Conservation (phyloP, 2,113 vertebrate species). For the Ochotona curzoniae region DNA sequence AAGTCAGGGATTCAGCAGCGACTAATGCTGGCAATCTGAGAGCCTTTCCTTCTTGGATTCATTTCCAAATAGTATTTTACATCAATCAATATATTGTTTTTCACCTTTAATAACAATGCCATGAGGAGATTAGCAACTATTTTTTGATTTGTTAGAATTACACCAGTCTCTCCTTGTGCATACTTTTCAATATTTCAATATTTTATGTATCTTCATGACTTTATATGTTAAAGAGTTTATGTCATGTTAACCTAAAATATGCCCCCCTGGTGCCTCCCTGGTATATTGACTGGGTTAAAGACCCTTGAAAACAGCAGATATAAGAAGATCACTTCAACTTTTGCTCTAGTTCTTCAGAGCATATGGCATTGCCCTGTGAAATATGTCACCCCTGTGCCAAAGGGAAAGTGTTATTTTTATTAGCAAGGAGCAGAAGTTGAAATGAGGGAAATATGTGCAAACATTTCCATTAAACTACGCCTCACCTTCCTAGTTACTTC, state of each 20-base stretch:
- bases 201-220: neutral
- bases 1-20: neutral
- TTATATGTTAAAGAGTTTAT: neutral
- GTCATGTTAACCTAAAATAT: neutral
- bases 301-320: neutral
- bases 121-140: neutral
- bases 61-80: neutral
- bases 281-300: neutral
- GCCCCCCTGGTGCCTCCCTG: neutral
- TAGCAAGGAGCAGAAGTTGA: neutral
- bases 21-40: neutral
- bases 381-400: neutral
- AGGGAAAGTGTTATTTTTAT: neutral
- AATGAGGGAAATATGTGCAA: neutral
- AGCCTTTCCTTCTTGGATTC: neutral
- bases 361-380: neutral
- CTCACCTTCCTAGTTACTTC: neutral
- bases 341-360: slow-evolving; percentile 17
- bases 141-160: neutral
- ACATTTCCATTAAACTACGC: neutral
- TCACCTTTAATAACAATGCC: neutral
- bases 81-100: neutral
- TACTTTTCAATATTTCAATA: neutral
- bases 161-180: neutral
- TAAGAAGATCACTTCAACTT: neutral